Base-by-base conservation (phyloP, 2,797 vertebrate species). In the Falco columbarius region DNA sequence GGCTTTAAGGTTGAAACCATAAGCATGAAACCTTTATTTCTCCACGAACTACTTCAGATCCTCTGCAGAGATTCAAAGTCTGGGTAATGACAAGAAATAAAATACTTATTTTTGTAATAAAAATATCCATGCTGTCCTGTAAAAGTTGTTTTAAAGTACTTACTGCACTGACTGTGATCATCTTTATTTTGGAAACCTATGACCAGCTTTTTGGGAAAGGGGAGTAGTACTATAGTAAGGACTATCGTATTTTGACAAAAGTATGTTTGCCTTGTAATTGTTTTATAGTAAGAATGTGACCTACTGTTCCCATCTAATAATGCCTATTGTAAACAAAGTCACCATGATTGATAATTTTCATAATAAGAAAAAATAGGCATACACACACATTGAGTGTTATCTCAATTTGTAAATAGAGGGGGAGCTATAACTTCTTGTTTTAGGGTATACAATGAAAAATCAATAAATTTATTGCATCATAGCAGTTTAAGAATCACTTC, bases 201-300 rank as follows among this genome's bases (percentile, higher is more conserved):
- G 17, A 54, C 10, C 19, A 7, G 61, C 3, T 44, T 73, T 54
- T 49, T 26, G 66, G 52, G 34, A 46, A 75, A 76, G 40, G 14
- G 9, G 19, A 67, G 15, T 1, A 40, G 30, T 12, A 27, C 55
- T 9, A 36, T 0, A 42, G 7, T 9, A 29, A 86, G 52, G 23
- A 83, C 38, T 18, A 34, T 2, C 1, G 0, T 17, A 70, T 65
- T 85, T 44, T 56, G 18, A 73, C 12, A 11, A 16, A 71, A 83
- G 13, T 14, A 52, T 17, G 3, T 36, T 70, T 65, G 46, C 32
- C 58, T 6, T 58, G 12, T 29, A 56, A 34, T 17, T 51, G 7
- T 7, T 67, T 90, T 19, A 27, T 9, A 70, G 20, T 13, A 70
- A 63, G 26, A 38, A 4, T n/a, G 51, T 76, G 55, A 76, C 9